Percentiles rank a stretch among this genome's conserved stretches.
These are phyloP conservation scores for Tetheella fluctuosa DNA, from an alignment of 2,888 invertebrate genomes.

Conservation along the genomic window DNA sequence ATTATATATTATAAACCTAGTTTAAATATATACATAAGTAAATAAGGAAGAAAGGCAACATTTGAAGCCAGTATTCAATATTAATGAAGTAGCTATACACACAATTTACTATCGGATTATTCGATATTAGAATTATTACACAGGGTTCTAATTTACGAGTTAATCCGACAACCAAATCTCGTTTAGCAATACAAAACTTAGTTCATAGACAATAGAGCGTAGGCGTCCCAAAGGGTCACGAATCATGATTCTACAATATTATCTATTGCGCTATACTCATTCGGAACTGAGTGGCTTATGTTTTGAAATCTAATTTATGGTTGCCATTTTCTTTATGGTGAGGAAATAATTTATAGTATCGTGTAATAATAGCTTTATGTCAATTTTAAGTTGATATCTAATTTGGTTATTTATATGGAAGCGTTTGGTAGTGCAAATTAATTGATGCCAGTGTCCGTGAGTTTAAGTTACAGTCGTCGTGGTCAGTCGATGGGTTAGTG, in stretches of 20 bases:
- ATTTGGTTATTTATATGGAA: conserved; percentile 7
- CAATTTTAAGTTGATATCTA: conserved; percentile 10
- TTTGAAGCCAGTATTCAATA: not conserved
- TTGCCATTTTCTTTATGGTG: conserved; percentile 33
- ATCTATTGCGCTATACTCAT: conserved; percentile 37
- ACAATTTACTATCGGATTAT: conserved; percentile 1
- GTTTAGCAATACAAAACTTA: conserved; percentile 21
- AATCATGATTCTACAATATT: conserved; percentile 28
- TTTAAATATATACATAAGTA: too few species aligned
- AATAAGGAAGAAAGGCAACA: not conserved
- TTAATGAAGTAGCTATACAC: not conserved
- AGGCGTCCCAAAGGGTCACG: conserved; percentile 55
- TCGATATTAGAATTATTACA: conserved; percentile 5
- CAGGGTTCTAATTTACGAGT: conserved; percentile 26
- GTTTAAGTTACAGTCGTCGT: too few species aligned
- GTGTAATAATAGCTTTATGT: conserved; percentile 8
- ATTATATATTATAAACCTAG: too few species aligned
- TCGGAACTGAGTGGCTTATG: conserved; percentile 29
- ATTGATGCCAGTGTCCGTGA: not conserved
- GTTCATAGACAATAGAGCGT: conserved; percentile 47
- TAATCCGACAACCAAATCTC: conserved; percentile 34
- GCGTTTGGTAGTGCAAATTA: not conserved
- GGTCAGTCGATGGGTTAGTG: too few species aligned
- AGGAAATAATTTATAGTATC: conserved; percentile 29
- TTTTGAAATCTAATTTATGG: conserved; percentile 43